Evolutionary conservation across 1,140 invertebrate species (phyloP), one percentile per base, ranked within the genome.

Genomic region (Drosophila ironensis): DNA sequence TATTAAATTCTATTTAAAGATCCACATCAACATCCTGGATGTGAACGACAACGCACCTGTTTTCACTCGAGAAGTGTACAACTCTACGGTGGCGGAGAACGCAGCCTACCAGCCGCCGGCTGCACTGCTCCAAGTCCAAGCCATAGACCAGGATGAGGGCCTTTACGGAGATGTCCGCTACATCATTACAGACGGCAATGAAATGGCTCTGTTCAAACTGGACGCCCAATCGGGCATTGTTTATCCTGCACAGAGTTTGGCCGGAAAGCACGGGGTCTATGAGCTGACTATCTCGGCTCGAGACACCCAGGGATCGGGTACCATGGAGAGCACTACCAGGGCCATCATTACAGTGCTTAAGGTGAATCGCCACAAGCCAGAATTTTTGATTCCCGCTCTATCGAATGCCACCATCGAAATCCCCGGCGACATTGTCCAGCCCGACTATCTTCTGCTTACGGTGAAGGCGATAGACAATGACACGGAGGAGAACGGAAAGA

Each of bases 281-380:
- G 92, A 93, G 47, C 90, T 97, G 9, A 91, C 92, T 20, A 94
- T 97, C 7, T 92, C 94, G 72, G 96, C 95, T 0, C 91, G 93
- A 11, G 96, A 97, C 88, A 93, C 93, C 2, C 93, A 92, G 35
- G 95, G 94, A 14, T 91, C 91, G 24, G 94, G 94, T 0, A 92
- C 92, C 3, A 91, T 93, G 81, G 91, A 91, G 0, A 96, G 96
- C 86, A 91, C 91, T 2, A 94, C 96, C 2, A 92, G 91, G 30
- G 93, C 98, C 1, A 93, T 95, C 40, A 94, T 98, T 16, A 92
- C 93, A 33, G 94, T 98, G 4, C 91, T 95, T 7, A 94, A 95
- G 51, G 95, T 97, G 1, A 98, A 98, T 91, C 94, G 95, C 66
- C 94, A 97, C 90, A 93, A 94, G 63, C 97, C 97, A 0, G 92